These are phyloP conservation scores for Drosophila merina DNA, from an alignment of 2,888 invertebrate species.

Conservation along the genomic window DNA sequence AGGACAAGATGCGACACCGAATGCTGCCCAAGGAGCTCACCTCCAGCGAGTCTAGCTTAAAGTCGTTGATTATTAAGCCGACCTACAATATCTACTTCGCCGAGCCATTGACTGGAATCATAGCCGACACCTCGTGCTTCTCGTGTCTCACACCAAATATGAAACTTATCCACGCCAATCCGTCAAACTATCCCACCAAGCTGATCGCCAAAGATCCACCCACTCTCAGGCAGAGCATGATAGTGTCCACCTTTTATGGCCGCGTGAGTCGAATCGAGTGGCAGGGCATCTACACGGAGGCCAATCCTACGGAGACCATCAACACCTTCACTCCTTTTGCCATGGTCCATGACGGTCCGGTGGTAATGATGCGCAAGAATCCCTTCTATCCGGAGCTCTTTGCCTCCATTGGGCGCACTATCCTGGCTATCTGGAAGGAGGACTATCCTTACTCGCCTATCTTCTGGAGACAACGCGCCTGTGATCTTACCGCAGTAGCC, in stretches of 20 bases:
- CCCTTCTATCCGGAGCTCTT: constrained; percentile 87
- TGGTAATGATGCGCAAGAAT: constrained; percentile 87
- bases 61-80: constrained; percentile 87
- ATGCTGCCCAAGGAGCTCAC: constrained; percentile 86
- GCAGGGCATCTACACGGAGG: constrained; percentile 88
- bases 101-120: constrained; percentile 83
- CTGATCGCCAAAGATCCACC: constrained; percentile 57
- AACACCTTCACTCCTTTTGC: constrained; percentile 83
- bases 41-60: constrained; percentile 86
- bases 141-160: constrained; percentile 46
- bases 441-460: constrained; percentile 87
- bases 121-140: constrained; percentile 77
- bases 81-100: constrained; percentile 85
- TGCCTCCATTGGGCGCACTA: constrained; percentile 90
- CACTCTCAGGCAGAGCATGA: constrained; percentile 66
- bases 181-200: constrained; percentile 62
- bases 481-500: constrained; percentile 86
- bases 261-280: constrained; percentile 84
- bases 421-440: constrained; percentile 90
- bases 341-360: constrained; percentile 89
- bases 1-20: constrained; percentile 30
- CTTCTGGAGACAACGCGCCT: constrained; percentile 87
- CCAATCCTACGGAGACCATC: constrained; percentile 86
- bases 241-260: constrained; percentile 80
- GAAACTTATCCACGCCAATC: constrained; percentile 46